These are phyloP conservation scores for Lottia scabra DNA, from an alignment of 2,888 invertebrate species.

Conservation along the genomic window DNA sequence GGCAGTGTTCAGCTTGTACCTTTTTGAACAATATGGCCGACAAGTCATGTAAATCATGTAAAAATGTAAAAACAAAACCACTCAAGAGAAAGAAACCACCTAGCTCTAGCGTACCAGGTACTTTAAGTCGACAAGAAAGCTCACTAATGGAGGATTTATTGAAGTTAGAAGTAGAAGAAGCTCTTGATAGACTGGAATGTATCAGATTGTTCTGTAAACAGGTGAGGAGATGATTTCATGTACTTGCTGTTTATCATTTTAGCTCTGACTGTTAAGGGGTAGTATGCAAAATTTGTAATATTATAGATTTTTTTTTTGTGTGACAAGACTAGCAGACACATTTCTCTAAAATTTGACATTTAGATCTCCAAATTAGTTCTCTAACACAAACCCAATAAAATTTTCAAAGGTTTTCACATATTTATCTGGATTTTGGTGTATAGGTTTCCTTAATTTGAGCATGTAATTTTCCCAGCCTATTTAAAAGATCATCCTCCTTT, in stretches of 20 bases:
- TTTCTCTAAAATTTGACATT: no score
- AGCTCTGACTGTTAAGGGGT: background rate
- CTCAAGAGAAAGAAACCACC: background rate
- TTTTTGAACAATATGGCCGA: background rate
- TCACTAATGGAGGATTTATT: slow-evolving; percentile 86
- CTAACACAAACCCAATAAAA: no score
- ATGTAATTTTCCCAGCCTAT: no score
- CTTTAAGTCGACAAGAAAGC: slow-evolving; percentile 73
- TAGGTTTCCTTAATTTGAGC: no score
- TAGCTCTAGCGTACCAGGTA: slow-evolving; percentile 16
- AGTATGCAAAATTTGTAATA: no score
- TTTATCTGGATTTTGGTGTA: no score
- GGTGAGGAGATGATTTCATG: slow-evolving; percentile 68
- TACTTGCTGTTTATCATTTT: no score
- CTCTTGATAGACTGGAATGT: slow-evolving; percentile 89
- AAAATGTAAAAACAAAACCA: background rate
- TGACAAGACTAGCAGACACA: no score
- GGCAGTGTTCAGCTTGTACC: background rate
- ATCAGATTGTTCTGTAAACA: slow-evolving; percentile 90
- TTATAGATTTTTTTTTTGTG: no score
- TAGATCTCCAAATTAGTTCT: no score
- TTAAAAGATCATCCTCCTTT: no score
- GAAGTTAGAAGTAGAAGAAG: slow-evolving; percentile 84
- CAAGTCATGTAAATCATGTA: background rate
- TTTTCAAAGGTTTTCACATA: no score